Percentiles rank a stretch among this genome's conserved stretches.
phyloP scores from a whole-genome alignment of 2,113 vertebrate genomes.

The Mustelus asterias region DNA sequence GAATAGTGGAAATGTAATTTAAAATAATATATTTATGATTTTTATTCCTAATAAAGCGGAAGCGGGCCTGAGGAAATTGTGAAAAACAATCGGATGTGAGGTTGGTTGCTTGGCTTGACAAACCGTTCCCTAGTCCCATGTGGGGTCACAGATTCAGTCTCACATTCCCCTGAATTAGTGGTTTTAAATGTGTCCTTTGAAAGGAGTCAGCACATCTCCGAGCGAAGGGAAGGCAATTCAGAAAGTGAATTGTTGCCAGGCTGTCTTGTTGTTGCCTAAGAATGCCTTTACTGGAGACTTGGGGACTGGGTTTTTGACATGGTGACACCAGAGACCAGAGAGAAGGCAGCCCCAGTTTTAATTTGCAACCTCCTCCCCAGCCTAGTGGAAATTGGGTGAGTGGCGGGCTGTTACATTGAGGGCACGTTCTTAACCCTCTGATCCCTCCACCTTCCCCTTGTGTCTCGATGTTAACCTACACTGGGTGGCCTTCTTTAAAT shows the following conservation, averaged over 20 bases:
- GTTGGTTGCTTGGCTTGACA: not conserved
- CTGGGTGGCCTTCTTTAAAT: not conserved
- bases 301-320: not conserved
- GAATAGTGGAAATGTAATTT: conserved; percentile 13
- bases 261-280: not conserved
- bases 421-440: not conserved
- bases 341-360: not conserved
- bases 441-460: not conserved
- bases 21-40: not conserved
- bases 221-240: not conserved
- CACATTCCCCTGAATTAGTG: not conserved
- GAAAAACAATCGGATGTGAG: not conserved
- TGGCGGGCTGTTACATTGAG: not conserved
- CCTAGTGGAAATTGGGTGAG: not conserved
- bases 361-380: not conserved
- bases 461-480: not conserved
- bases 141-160: not conserved
- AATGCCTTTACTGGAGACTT: not conserved
- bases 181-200: not conserved
- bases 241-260: not conserved
- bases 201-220: not conserved
- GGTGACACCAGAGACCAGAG: not conserved
- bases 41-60: not conserved
- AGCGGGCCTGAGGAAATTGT: not conserved
- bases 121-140: not conserved